These are phyloP conservation scores for Ceramica pisi DNA, from an alignment of 2,888 invertebrate genomes.

Conservation along the genomic window DNA sequence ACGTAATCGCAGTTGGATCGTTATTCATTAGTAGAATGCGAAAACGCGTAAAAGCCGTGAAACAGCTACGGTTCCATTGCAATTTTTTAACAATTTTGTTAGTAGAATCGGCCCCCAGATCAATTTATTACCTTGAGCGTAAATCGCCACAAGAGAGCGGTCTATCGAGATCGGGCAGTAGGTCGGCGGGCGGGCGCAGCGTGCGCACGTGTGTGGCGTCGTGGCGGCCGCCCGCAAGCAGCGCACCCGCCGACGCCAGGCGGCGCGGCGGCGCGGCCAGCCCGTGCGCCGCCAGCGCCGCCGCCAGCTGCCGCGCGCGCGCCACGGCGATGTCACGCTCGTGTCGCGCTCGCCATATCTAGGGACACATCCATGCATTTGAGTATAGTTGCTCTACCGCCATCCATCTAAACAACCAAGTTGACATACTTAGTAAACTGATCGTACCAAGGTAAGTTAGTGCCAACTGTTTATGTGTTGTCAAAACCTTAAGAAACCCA, in stretches of 20 bases:
- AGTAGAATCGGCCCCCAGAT: no score
- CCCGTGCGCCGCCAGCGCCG: constrained; percentile 95
- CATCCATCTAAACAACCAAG: no score
- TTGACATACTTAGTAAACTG: no score
- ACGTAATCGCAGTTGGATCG: no score
- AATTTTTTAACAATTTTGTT: no score
- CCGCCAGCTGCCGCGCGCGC: constrained; percentile 96
- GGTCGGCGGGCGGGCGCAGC: constrained; percentile 83
- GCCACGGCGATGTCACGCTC: constrained; percentile 97
- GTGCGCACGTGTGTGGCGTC: constrained; percentile 90
- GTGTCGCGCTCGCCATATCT: constrained; percentile 97
- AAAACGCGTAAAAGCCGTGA: no score
- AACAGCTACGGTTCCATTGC: no score
- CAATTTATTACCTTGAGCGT: constrained; percentile 78
- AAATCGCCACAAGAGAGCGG: constrained; percentile 88
- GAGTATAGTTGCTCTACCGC: no score
- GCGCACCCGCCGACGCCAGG: constrained; percentile 91
- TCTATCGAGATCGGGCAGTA: constrained; percentile 87
- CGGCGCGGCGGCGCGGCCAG: constrained; percentile 94
- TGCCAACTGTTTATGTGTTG: no score
- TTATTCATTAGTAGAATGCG: no score
- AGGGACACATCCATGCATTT: constrained; percentile 85
- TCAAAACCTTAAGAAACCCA: no score
- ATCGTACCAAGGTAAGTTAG: no score
- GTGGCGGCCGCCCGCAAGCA: constrained; percentile 89